A percentile compares a stretch with the other conserved stretches of the same genome.
Conservation (phyloP, 2,113 vertebrate genomes). For the Noctilio leporinus region DNA sequence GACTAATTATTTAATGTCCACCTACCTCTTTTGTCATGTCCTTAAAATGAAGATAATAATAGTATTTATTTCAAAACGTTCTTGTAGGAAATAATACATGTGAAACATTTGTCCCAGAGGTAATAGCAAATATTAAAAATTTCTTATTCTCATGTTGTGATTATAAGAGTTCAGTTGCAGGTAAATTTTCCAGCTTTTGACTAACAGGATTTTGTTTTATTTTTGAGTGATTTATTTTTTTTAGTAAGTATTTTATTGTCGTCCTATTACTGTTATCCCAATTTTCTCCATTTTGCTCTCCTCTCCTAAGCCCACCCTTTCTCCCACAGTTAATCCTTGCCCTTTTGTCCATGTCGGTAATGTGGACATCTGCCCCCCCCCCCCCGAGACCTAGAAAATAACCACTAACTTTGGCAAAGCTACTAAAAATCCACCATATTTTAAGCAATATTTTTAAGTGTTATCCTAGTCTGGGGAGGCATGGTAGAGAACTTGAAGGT, state of each 20-base stretch:
- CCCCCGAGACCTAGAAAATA: neutral
- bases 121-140: neutral
- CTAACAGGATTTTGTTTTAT: neutral
- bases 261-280: too few species aligned
- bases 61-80: neutral
- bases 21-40: neutral
- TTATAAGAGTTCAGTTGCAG: neutral
- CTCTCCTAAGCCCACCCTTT: too few species aligned
- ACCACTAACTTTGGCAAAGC: constrained; percentile 19
- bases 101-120: neutral
- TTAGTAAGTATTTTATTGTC: too few species aligned
- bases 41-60: neutral
- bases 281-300: too few species aligned
- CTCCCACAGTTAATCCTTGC: too few species aligned
- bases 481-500: constrained; percentile 60
- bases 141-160: neutral
- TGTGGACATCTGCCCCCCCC: neutral
- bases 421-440: constrained; percentile 21
- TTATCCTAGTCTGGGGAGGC: neutral
- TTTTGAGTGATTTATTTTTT: too few species aligned
- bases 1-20: neutral
- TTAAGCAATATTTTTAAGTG: constrained; percentile 53
- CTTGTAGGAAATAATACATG: neutral
- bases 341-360: too few species aligned
- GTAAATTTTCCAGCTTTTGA: neutral